Percentiles rank a stretch among this genome's conserved stretches.
These are phyloP conservation scores for Paratrypauchen microcephalus DNA, from an alignment of 2,797 vertebrate species.

Conservation along the genomic window DNA sequence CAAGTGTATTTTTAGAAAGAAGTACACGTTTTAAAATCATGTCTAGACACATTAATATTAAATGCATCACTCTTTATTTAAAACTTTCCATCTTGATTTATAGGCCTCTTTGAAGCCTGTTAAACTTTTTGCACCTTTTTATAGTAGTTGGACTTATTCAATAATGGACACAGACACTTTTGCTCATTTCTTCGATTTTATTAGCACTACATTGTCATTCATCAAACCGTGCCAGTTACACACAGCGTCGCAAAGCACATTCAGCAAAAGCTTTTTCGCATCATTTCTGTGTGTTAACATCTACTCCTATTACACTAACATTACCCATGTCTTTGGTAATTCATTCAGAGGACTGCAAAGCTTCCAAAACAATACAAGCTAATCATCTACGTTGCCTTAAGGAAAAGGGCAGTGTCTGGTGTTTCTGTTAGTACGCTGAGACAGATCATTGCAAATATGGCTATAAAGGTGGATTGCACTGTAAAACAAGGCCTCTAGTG, in stretches of 20 bases:
- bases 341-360: conserved; percentile 45
- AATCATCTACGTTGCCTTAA: conserved; percentile 35
- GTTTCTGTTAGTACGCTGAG: conserved; percentile 37
- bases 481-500: conserved; percentile 77
- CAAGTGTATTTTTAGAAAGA: no score
- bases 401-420: conserved; percentile 52
- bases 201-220: conserved; percentile 63
- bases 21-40: background rate
- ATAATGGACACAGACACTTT: background rate
- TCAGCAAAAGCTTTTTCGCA: conserved; percentile 37
- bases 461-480: conserved; percentile 64
- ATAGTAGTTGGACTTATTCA: background rate
- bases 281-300: conserved; percentile 31
- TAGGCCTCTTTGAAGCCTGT: background rate
- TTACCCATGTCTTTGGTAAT: conserved; percentile 25
- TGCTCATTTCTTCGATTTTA: conserved; percentile 66
- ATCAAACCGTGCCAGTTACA: conserved; percentile 57
- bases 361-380: conserved; percentile 48
- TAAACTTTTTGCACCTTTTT: background rate
- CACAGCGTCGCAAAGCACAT: conserved; percentile 56
- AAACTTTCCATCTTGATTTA: background rate
- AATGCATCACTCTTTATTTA: background rate
- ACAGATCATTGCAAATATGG: conserved; percentile 21
- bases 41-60: background rate
- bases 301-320: conserved; percentile 18